Conservation (phyloP, 2,113 vertebrate genomes). For the Sialia sialis region DNA sequence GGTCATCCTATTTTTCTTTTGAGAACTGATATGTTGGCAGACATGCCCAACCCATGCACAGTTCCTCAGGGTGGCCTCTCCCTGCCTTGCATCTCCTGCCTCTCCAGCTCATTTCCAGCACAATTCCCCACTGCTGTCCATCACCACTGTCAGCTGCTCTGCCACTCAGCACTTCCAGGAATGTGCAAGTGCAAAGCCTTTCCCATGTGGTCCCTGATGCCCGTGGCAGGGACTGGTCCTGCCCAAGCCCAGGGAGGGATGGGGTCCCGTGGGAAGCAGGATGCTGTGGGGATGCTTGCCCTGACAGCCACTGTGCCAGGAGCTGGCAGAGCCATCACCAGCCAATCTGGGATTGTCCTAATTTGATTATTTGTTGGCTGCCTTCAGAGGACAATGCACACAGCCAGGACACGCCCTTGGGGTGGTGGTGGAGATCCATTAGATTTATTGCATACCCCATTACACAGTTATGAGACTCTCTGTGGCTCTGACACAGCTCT, state of each 20-base stretch:
- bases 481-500: not conserved
- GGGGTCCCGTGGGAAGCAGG: not conserved
- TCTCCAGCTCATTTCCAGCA: not conserved
- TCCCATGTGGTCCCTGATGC: fast-evolving
- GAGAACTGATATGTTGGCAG: not conserved
- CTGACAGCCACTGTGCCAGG: not conserved
- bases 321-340: not conserved
- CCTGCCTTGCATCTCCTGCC: not conserved
- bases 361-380: conserved; percentile 22
- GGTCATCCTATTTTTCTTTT: not conserved
- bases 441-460: not conserved
- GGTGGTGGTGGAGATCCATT: conserved; percentile 49
- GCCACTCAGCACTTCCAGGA: not conserved
- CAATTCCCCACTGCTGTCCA: not conserved
- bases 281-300: fast-evolving
- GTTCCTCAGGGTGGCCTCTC: not conserved
- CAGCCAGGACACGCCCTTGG: not conserved
- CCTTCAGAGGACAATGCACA: not conserved
- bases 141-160: not conserved
- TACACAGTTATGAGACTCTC: conserved; percentile 1
- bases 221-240: fast-evolving
- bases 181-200: not conserved
- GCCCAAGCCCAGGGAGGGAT: not conserved
- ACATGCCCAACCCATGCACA: fast-evolving
- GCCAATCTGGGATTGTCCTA: not conserved